These are phyloP conservation scores for Dryobotodes eremita DNA, from an alignment of 2,888 invertebrate species.

Conservation along the genomic window DNA sequence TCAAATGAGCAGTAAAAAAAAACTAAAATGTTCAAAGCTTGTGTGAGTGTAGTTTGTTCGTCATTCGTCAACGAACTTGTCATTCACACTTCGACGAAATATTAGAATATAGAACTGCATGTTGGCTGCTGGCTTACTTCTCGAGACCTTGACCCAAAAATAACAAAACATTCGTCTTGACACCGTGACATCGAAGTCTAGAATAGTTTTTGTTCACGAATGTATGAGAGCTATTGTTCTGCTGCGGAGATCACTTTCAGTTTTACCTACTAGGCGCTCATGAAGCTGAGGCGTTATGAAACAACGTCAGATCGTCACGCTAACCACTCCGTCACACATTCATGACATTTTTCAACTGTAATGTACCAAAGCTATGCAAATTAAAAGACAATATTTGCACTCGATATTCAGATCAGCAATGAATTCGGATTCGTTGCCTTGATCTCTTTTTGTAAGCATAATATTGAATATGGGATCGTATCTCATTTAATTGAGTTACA, in stretches of 20 bases:
- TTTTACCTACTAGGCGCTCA: conserved; percentile 36
- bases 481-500: conserved; percentile 42
- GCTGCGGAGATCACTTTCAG: conserved; percentile 56
- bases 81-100: conserved; percentile 57
- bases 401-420: conserved; percentile 41
- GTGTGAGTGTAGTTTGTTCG: conserved; percentile 12
- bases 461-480: conserved; percentile 45
- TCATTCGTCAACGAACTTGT: conserved; percentile 57
- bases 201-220: conserved; percentile 65
- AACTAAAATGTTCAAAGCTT: conserved; percentile 34
- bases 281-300: conserved; percentile 27
- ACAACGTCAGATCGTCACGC: conserved; percentile 52
- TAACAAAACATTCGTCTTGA: conserved; percentile 84
- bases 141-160: conserved; percentile 86
- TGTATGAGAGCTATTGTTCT: conserved; percentile 60
- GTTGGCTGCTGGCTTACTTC: conserved; percentile 75
- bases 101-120: conserved; percentile 66
- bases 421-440: conserved; percentile 46
- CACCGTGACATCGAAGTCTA: conserved; percentile 78
- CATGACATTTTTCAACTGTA: conserved; percentile 34
- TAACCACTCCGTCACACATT: conserved; percentile 45
- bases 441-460: conserved; percentile 46
- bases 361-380: conserved; percentile 35
- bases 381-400: conserved; percentile 48
- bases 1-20: conserved; percentile 49